Evolutionary conservation across 2,888 invertebrate genomes (phyloP).

Genomic region (Oscheius onirici): DNA sequence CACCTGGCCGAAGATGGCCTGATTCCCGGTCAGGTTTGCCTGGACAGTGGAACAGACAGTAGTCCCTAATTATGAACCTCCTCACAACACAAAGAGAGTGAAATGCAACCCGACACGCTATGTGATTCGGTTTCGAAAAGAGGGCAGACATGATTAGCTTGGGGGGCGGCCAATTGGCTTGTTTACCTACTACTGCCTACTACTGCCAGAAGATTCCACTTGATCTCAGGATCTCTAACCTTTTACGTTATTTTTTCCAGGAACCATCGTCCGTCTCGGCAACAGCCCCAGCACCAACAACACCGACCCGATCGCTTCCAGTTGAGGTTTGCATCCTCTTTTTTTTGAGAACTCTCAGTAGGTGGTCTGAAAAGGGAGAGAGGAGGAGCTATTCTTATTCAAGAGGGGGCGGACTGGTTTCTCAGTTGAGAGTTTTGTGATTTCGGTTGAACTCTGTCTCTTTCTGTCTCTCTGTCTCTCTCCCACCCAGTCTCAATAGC

Average conservation of each 20-base stretch:
- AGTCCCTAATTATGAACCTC: background rate
- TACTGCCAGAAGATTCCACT: background rate
- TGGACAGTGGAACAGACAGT: too few species aligned
- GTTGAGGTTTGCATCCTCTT: background rate
- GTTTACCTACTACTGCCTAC: conserved; percentile 3
- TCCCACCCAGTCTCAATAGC: too few species aligned
- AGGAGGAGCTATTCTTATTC: background rate
- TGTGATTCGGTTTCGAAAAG: conserved; percentile 7
- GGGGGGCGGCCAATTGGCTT: conserved; percentile 20
- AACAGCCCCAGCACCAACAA: background rate
- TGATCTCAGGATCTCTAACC: background rate
- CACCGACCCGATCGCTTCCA: conserved; percentile 3
- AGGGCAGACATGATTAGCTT: conserved; percentile 16
- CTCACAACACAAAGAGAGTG: background rate
- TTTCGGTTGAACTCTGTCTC: background rate
- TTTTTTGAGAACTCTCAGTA: too few species aligned
- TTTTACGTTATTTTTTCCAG: conserved; percentile 7
- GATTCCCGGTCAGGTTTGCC: too few species aligned
- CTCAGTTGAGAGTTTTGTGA: background rate
- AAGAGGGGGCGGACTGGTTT: background rate
- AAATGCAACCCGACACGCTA: conserved; percentile 24
- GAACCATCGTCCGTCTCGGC: conserved; percentile 1
- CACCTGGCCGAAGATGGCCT: background rate
- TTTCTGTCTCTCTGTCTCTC: background rate
- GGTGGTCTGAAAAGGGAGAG: background rate